Base-by-base conservation (phyloP, 2,113 vertebrate genomes). In the Chionis minor region DNA sequence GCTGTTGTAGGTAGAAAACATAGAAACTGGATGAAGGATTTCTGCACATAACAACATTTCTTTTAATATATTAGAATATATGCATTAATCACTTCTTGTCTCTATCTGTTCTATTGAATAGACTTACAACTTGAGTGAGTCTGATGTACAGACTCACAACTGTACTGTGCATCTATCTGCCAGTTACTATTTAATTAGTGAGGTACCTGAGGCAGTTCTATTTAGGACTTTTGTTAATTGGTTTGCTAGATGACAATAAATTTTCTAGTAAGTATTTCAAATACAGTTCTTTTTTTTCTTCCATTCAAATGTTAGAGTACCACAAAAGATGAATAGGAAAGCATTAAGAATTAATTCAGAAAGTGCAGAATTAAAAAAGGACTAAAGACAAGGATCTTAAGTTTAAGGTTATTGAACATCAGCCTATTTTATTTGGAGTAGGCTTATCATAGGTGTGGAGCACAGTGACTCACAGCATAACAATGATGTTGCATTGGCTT, bases 31-130 rank as follows among this genome's bases (percentile, higher is more conserved):
- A 89, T 65, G 78, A 45, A 91, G 26, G 45, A 72, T 88, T 97
- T 97, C 93, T 96, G 80, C 78, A 91, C 67, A 40, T 87, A 95
- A 74, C n/a, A 35, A 73, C 45, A 80, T 69, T 86, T 94, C 17
- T 97, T 94, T 73, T 92, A 97, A 95, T 97, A 89, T 86, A 96
- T 97, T 96, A 96, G 78, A 86, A 84, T 58, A 73, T 11, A 6
- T 65, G 24, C 28, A 94, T 97, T 96, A 96, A 97, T 97, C 88
- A 81, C 52, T 75, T 74, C 54, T 86, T 86, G 73, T 95, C 74
- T 55, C n/a, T 56, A 62, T 45, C 26, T 96, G 42, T 92, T 97
- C n/a, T 30, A 66, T n/a, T 84, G 51, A 97, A 96, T 71, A 96
- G 72, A 93, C 40, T 92, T 96, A 88, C 49, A 97, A 90, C 45